Evolutionary conservation across 2,888 invertebrate genomes (phyloP).

Genomic region (Ophraella communa): DNA sequence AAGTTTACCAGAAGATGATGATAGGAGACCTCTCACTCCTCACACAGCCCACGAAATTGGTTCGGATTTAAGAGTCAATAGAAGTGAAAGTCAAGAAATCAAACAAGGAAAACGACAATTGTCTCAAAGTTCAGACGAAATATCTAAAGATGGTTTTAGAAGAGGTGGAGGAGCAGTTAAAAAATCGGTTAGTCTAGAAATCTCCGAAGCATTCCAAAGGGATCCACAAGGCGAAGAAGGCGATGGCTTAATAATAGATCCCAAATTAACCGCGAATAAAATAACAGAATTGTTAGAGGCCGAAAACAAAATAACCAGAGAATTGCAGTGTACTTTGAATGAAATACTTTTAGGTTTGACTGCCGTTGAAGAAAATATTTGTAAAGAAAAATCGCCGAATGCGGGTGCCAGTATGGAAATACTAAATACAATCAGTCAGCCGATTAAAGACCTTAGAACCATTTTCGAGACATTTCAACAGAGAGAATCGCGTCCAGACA

Average conservation of each 20-base stretch:
- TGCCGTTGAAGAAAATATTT: constrained; percentile 70
- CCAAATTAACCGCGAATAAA: constrained; percentile 59
- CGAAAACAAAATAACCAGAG: constrained; percentile 50
- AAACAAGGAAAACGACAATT: constrained; percentile 50
- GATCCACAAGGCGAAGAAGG: constrained; percentile 67
- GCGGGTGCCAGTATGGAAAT: constrained; percentile 73
- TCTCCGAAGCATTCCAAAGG: constrained; percentile 58
- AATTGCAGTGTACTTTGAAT: constrained; percentile 57
- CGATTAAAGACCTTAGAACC: constrained; percentile 69
- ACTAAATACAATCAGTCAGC: constrained; percentile 67
- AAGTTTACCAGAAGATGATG: constrained; percentile 55
- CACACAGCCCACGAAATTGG: constrained; percentile 59
- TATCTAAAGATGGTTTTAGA: constrained; percentile 57
- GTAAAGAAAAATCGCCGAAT: constrained; percentile 70
- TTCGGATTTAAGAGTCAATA: constrained; percentile 57
- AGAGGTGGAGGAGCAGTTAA: constrained; percentile 39
- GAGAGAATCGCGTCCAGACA: constrained; percentile 59
- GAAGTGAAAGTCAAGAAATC: constrained; percentile 60
- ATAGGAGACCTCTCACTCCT: constrained; percentile 53
- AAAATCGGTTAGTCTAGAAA: constrained; percentile 58
- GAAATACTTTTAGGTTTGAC: constrained; percentile 65
- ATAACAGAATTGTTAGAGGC: constrained; percentile 56
- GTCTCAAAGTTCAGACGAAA: constrained; percentile 61
- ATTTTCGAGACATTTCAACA: constrained; percentile 64
- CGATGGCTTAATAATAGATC: constrained; percentile 65